Base-by-base conservation (phyloP, 2,113 vertebrate species). In the Amia ocellicauda region DNA sequence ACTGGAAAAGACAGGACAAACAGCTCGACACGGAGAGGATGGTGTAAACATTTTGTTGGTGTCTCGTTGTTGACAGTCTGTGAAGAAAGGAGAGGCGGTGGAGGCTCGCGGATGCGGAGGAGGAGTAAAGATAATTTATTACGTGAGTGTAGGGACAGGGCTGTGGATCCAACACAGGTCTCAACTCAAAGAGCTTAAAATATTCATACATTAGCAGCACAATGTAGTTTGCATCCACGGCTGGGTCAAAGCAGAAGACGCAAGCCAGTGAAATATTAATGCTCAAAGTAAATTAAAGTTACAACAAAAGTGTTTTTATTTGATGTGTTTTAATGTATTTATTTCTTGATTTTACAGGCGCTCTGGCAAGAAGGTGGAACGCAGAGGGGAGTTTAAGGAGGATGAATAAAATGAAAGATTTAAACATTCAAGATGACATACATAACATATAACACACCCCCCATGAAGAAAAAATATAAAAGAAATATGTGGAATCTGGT, bases 201-300 rank as follows among this genome's bases (percentile, higher is more conserved):
- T 64, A 64, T 64, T 64, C 31, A 54, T 54, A 55, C 28, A 13
- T 41, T 36, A 54, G 40, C 8, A 64, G 31, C 31, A 5, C 5
- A 31, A 14, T 41, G 4, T 52, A 22, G 2, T 50, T 24, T 22
- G 49, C 36, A 45, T 63, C 49, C 36, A 28, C 13, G 22, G 40
- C 17, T n/a, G 41, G 62, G 62, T 64, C 50, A 56, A 13, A 24
- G 24, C 22, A 28, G 29, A 27, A 50, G 40, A 20, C 36, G 41
- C 26, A 28, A 54, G 40, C 28, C 26, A 24, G 54, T 87, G 80
- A 84, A 88, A 88, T 86, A 86, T 85, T 86, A 83, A 86, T 85
- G 84, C 8, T 69, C 67, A 75, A 80, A 87, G 84, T 84, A 87
- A 85, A 88, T 85, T 86, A 87, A 83, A 82, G 81, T 80, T 70